Base-by-base conservation (phyloP, 2,888 invertebrate genomes). In the Argynnis bischoffii region DNA sequence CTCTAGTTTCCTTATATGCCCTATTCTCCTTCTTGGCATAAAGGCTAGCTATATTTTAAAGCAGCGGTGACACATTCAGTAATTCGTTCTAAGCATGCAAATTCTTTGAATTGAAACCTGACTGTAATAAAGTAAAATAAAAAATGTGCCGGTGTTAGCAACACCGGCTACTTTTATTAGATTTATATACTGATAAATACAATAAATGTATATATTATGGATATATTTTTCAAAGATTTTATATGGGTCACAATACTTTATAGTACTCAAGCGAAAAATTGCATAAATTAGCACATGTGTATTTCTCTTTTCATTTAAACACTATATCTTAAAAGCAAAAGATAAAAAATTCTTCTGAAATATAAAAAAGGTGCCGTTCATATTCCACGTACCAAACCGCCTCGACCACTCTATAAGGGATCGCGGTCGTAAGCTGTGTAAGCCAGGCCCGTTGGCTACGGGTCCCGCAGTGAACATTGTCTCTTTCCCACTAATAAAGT, bases 301-400 rank as follows among this genome's bases (percentile, higher is more conserved):
- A 41, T 41, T 41, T 11, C 11, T 41, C 1, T 11, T 11, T 41
- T 41, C 1, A 8, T 41, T 41, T 47, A 51, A 56, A 63, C 21
- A 13, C 57, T 47, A 21, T 15, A 15, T 47, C 41, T 26, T 66
- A 41, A 53, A 26, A 8, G 11, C 47, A 1, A 59, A 59, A 59
- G n/a, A 48, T 31, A 59, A 54, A 55, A 57, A 21, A 47, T 26
- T 48, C 26, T 26, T 31, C 15, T 48, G n/a, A n/a, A 26, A 59
- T 48, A 48, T 59, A 59, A 59, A 31, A 48, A 48, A 26, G 47
- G 47, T 57, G 8, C 35, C 35, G 48, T 46, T n/a, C 48, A 14
- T 5, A 31, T n/a, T 54, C 48, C 54, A 72, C 87, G 81, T 85
- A 88, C 85, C 86, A 87, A 88, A 77, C 79, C 72, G 50, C 47